phyloP scores from a whole-genome alignment of 2,797 vertebrate genomes.

The Hyperoplus immaculatus region DNA sequence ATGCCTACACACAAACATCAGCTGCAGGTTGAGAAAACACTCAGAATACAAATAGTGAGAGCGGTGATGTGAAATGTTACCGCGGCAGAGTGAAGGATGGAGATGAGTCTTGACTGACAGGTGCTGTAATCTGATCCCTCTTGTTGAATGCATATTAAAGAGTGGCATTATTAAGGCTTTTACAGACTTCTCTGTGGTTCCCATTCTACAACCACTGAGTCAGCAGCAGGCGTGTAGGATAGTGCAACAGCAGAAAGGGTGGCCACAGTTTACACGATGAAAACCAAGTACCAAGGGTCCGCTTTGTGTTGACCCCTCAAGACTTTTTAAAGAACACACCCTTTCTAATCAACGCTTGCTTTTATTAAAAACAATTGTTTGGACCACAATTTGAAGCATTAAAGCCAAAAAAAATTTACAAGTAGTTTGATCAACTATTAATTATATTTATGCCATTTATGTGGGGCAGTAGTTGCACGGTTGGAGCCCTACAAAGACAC shows the following conservation, averaged over 20 bases:
- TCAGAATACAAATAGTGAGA: neutral
- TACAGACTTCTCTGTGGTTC: conserved; percentile 1
- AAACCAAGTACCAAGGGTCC: neutral
- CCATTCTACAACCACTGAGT: conserved; percentile 5
- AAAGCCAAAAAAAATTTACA: neutral
- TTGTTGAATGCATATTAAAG: neutral
- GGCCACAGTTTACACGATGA: neutral
- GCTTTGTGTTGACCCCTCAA: neutral
- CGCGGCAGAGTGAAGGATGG: no score
- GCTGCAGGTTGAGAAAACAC: conserved; percentile 1
- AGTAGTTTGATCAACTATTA: neutral
- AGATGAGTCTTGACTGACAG: neutral
- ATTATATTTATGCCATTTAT: neutral
- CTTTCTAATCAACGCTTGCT: neutral
- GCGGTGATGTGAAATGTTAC: neutral
- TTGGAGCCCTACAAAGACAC: neutral
- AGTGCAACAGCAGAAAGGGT: neutral
- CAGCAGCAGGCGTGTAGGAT: neutral
- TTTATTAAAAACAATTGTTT: neutral
- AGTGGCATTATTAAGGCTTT: neutral
- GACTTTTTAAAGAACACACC: neutral
- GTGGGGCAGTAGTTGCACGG: neutral
- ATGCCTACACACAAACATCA: conserved; percentile 46
- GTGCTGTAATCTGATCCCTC: neutral
- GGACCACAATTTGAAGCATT: neutral